Percentiles rank a stretch among this genome's conserved stretches.
These are phyloP conservation scores for Rhagoletis pomonella DNA, from an alignment of 1,140 invertebrate genomes.

Conservation along the genomic window DNA sequence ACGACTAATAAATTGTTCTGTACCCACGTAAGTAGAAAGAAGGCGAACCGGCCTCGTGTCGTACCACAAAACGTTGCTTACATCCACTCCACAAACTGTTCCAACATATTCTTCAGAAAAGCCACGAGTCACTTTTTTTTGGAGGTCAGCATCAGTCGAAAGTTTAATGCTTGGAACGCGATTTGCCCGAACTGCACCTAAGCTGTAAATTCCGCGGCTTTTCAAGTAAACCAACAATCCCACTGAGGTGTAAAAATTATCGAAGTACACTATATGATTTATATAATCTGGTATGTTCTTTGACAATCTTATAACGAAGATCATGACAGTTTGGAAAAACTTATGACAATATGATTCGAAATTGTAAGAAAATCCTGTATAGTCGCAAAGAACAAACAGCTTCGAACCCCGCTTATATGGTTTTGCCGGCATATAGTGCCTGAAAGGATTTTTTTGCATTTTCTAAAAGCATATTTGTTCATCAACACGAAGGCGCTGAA, in stretches of 20 bases:
- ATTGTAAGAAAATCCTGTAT: conserved; percentile 13
- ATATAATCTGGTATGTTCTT: conserved; percentile 16
- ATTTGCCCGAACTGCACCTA: neutral
- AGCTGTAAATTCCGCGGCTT: conserved; percentile 28
- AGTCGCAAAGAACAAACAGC: conserved; percentile 2
- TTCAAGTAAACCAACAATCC: conserved; percentile 13
- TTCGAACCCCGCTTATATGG: conserved; percentile 1
- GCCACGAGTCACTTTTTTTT: conserved; percentile 31
- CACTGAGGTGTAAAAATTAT: conserved; percentile 30
- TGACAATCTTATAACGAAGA: neutral
- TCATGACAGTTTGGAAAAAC: neutral
- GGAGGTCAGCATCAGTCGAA: neutral
- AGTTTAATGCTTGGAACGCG: conserved; percentile 20
- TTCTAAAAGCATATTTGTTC: conserved; percentile 32
- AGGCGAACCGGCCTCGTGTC: conserved; percentile 39
- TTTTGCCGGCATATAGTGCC: conserved; percentile 10
- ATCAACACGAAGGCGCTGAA: conserved; percentile 20
- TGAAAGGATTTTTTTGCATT: conserved; percentile 17
- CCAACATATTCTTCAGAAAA: conserved; percentile 42
- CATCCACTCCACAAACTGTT: neutral
- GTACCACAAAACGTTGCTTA: conserved; percentile 37
- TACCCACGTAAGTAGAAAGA: conserved; percentile 20
- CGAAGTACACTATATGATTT: conserved; percentile 39
- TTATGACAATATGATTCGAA: conserved; percentile 6
- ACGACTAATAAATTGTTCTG: neutral